phyloP scores from a whole-genome alignment of 2,113 vertebrate genomes.

The Balaenoptera acutorostrata region DNA sequence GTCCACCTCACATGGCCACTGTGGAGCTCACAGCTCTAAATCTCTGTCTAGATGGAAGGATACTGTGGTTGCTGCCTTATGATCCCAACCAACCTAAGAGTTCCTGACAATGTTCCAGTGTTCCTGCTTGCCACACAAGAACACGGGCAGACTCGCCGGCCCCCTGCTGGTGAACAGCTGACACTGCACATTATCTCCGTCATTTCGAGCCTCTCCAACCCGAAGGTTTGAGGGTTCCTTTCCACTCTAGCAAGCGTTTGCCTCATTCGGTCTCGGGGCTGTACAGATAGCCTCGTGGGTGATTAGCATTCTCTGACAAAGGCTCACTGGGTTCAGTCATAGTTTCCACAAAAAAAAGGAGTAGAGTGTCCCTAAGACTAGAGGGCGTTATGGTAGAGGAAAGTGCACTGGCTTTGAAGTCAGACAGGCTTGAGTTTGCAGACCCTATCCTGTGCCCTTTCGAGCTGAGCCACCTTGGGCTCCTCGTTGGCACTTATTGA shows the following conservation, averaged over 20 bases:
- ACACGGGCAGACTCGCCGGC: background rate
- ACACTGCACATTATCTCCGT: background rate
- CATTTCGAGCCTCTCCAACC: background rate
- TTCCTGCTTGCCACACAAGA: accelerated
- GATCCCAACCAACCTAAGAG: background rate
- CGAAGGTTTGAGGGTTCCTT: background rate
- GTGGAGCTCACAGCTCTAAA: background rate
- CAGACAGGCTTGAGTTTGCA: background rate
- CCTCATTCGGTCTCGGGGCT: too few species aligned
- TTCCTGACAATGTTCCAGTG: background rate
- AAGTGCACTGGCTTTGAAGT: background rate
- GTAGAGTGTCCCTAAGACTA: background rate
- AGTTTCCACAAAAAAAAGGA: background rate
- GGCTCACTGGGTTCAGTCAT: background rate
- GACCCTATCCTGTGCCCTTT: background rate
- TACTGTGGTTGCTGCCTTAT: too few species aligned
- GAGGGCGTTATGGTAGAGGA: background rate
- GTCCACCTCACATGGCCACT: background rate
- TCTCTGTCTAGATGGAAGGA: background rate
- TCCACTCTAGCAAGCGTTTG: background rate
- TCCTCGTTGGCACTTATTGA: background rate
- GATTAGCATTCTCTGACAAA: background rate
- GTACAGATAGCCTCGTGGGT: background rate
- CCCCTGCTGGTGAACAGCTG: background rate
- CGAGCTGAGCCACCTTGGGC: too few species aligned